These are phyloP conservation scores for Paragorgia papillata DNA, from an alignment of 92 coral and sea anemone genomes.

Conservation along the genomic window DNA sequence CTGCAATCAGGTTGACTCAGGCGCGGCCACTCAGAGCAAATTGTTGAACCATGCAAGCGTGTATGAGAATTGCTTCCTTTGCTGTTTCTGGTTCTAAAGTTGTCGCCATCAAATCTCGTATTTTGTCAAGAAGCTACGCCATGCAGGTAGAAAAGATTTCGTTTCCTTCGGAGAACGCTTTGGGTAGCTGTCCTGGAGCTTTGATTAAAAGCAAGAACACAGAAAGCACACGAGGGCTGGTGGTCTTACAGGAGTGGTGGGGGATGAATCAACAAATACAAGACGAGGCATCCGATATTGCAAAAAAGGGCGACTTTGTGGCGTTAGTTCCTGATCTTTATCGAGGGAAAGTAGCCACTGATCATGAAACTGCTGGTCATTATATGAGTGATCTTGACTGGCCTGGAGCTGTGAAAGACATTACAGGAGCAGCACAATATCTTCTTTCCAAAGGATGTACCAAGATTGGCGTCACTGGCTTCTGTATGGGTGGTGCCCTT, in stretches of 20 bases:
- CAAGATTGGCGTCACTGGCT: slow-evolving; percentile 92
- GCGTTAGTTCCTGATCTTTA: slow-evolving; percentile 93
- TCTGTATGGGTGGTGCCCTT: slow-evolving; percentile 96
- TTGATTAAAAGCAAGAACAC: slow-evolving; percentile 23
- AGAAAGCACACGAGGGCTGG: slow-evolving; percentile 65
- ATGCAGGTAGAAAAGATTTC: slow-evolving; percentile 24
- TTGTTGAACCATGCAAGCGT: too few species aligned
- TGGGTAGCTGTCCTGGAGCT: slow-evolving; percentile 85
- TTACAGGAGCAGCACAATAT: slow-evolving; percentile 80
- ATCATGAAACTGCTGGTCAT: slow-evolving; percentile 64
- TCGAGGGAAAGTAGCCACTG: slow-evolving; percentile 77
- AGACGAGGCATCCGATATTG: slow-evolving; percentile 81
- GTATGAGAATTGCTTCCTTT: too few species aligned
- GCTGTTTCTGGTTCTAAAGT: not conserved
- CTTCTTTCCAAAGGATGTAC: slow-evolving; percentile 80
- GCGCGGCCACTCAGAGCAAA: too few species aligned
- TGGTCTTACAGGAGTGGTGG: slow-evolving; percentile 99
- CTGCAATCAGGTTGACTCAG: too few species aligned
- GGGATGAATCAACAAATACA: slow-evolving; percentile 97
- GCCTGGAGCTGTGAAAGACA: slow-evolving; percentile 78
- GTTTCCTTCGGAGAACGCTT: slow-evolving; percentile 27
- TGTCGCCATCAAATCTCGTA: not conserved
- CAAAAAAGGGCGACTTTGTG: slow-evolving; percentile 70
- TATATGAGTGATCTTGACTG: slow-evolving; percentile 66
- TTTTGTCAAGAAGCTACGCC: slow-evolving; percentile 10